phyloP scores from a whole-genome alignment of 2,113 vertebrate species.

The Rhegmatorhina hoffmannsi region DNA sequence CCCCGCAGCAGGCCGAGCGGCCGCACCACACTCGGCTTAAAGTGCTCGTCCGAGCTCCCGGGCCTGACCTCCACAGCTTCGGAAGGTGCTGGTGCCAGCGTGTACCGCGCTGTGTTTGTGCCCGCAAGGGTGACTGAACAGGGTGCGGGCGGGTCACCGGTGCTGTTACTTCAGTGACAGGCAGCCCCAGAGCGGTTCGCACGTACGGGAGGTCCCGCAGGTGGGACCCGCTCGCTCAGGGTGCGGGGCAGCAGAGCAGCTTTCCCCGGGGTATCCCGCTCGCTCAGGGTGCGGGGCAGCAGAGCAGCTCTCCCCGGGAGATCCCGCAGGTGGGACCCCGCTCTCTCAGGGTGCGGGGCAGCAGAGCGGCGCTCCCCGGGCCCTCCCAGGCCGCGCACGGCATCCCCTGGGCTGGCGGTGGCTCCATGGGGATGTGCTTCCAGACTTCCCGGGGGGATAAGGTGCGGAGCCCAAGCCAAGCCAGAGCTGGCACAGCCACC shows the following conservation, averaged over 20 bases:
- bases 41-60: no score
- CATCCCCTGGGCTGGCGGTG: accelerated
- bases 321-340: no score
- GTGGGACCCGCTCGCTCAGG: not conserved
- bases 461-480: accelerated
- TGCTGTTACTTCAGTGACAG: no score
- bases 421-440: accelerated
- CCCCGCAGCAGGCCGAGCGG: no score
- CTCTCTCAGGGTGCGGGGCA: no score
- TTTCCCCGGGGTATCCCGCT: not conserved
- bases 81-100: not conserved
- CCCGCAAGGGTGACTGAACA: not conserved
- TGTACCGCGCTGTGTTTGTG: not conserved
- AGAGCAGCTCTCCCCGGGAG: not conserved
- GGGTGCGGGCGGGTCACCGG: not conserved
- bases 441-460: accelerated
- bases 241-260: not conserved
- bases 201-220: accelerated
- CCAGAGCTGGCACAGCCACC: not conserved
- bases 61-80: accelerated
- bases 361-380: not conserved
- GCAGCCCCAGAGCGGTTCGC: no score
- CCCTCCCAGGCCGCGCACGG: accelerated
- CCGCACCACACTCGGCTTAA: not conserved
- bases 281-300: no score